Evolutionary conservation across 92 coral and sea anemone species (phyloP), one percentile per base, ranked within the genome.

Genomic region (Metridium senile): DNA sequence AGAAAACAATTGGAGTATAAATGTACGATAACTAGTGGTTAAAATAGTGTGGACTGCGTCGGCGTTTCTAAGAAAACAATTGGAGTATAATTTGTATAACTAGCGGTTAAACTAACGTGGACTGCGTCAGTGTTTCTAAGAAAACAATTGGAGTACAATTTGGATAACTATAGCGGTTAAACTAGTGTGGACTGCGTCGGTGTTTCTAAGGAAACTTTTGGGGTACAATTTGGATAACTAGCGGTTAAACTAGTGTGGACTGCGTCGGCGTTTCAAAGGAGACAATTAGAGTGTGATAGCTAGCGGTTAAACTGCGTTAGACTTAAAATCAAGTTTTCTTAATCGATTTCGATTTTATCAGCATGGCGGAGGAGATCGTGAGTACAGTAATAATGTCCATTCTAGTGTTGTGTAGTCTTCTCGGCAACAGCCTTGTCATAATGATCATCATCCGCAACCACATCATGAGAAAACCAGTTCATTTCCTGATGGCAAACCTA

Each of bases 401-500:
- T 29, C 33, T 61, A 23, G 66, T 61, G 2, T 22, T 61, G 66
- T 1, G 29, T 10, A 27, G 33, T 18, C 32, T 61, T 11, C 2
- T 61, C 22, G 66, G 66, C 18, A 61, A 61, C 19, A 23, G 28
- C 4, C 33, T 61, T 1, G 33, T 61, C 18, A 23, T 61, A 10
- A 21, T 18, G 6, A 26, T 61, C 23, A 18, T 61, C 66, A 27
- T 61, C 19, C 29, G 29, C 9, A 61, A 22, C 19, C 29, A 18
- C 1, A 7, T 29, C 4, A 21, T 61, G 66, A 81, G 86, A 35
- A 81, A 70, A 6, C 86, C 86, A 7, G 72, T 74, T 52, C 72
- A 81, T 54, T 58, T 51, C 33, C 33, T 81, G 21, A 54, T 85
- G 45, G 58, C 74, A 39, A 85, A 85, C 51, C 49, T 85, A 30